A percentile compares a stretch with the other conserved stretches of the same genome.
These are phyloP conservation scores for Caenorhabditis tropicalis DNA, from an alignment of 1,140 invertebrate species.

Conservation along the genomic window DNA sequence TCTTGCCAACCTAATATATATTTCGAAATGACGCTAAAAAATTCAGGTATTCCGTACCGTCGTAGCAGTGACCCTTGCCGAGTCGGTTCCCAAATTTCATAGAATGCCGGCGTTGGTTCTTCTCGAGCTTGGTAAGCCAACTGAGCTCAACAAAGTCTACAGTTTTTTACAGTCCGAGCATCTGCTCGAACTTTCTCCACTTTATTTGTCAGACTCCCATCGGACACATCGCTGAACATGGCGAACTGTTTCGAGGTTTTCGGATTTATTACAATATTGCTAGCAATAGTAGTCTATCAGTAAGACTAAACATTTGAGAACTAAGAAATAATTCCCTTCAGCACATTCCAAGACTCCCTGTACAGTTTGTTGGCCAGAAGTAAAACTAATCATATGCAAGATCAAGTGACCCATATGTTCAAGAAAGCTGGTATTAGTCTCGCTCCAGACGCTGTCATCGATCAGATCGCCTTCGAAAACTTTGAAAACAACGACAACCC, in stretches of 20 bases:
- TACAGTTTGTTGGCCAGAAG: constrained; percentile 10
- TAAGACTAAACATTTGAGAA: neutral
- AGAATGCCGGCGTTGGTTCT: neutral
- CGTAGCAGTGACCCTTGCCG: neutral
- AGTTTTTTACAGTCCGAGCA: neutral
- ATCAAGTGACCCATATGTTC: neutral
- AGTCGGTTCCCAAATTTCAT: constrained; percentile 2
- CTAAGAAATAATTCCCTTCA: neutral
- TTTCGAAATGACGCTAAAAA: too few species aligned
- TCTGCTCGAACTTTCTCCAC: neutral
- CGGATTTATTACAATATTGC: neutral
- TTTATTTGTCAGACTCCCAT: neutral
- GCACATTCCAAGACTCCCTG: constrained; percentile 22
- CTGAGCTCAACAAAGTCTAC: too few species aligned
- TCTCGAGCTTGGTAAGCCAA: neutral
- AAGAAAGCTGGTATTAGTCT: neutral
- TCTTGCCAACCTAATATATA: too few species aligned
- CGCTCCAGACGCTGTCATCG: neutral
- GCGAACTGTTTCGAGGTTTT: neutral
- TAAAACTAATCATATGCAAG: constrained; percentile 19
- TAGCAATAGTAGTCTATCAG: neutral
- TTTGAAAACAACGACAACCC: neutral
- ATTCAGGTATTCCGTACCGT: neutral
- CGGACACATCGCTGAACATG: neutral
- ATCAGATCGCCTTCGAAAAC: constrained; percentile 19